These are phyloP conservation scores for Grapholita molesta DNA, from an alignment of 1,140 invertebrate species.

Conservation along the genomic window DNA sequence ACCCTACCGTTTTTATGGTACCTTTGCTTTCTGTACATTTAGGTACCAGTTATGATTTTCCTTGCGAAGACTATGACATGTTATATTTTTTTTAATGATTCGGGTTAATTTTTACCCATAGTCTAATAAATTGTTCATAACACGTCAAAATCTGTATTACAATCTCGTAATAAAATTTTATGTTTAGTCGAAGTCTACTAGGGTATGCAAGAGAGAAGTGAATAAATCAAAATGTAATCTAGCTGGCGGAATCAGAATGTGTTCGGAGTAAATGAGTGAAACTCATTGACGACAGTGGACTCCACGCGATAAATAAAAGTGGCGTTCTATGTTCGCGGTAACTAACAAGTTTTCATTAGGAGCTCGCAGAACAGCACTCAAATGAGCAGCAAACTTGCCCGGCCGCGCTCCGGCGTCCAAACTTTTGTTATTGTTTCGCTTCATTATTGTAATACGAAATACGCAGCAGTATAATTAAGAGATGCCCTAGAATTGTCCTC, in stretches of 20 bases:
- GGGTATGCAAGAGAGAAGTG: too few species aligned
- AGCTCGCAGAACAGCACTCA: constrained; percentile 65
- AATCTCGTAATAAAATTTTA: too few species aligned
- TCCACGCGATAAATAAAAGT: constrained; percentile 59
- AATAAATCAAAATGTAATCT: not conserved
- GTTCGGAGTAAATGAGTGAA: constrained; percentile 37
- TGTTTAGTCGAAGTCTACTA: too few species aligned
- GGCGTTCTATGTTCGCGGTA: constrained; percentile 55
- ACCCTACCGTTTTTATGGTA: not conserved
- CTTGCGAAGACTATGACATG: not conserved
- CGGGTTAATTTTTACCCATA: too few species aligned
- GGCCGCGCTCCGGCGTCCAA: constrained; percentile 59
- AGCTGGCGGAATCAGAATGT: not conserved
- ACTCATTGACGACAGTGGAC: constrained; percentile 43
- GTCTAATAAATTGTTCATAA: too few species aligned
- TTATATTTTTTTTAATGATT: not conserved
- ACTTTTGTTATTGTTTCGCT: constrained; percentile 76
- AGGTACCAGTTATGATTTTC: not conserved
- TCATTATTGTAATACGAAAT: constrained; percentile 77
- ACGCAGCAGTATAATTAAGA: constrained; percentile 73
- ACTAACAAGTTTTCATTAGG: constrained; percentile 73
- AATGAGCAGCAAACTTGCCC: constrained; percentile 66
- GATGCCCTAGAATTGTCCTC: constrained; percentile 61
- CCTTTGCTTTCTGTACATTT: not conserved
- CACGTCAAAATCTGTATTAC: too few species aligned